A percentile compares a stretch with the other conserved stretches of the same genome.
These are phyloP conservation scores for Kryptolebias ocellatus DNA, from an alignment of 2,797 vertebrate species.

Conservation along the genomic window DNA sequence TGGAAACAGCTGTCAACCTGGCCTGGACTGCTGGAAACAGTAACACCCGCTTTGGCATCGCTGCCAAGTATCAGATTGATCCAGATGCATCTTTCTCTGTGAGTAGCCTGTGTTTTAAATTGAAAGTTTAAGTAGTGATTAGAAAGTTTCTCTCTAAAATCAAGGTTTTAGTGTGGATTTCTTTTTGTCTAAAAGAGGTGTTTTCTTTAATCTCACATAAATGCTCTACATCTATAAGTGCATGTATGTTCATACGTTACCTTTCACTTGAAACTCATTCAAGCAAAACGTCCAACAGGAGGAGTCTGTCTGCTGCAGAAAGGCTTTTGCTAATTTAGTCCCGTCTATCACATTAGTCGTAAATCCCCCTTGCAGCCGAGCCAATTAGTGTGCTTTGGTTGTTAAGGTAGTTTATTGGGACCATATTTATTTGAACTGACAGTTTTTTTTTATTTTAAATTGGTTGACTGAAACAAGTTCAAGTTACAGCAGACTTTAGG, in stretches of 20 bases:
- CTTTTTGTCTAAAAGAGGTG: background rate
- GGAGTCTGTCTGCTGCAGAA: conserved; percentile 10
- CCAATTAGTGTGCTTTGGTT: conserved; percentile 10
- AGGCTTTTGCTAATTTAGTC: conserved; percentile 20
- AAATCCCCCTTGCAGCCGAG: conserved; percentile 29
- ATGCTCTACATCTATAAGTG: no score
- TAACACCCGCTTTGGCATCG: conserved; percentile 98
- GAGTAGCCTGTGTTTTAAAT: conserved; percentile 63
- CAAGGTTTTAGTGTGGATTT: background rate
- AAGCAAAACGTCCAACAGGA: conserved; percentile 6
- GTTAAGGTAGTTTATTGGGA: conserved; percentile 1
- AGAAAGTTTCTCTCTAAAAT: background rate
- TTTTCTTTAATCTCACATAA: background rate
- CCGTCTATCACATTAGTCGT: conserved; percentile 26
- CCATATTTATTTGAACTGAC: background rate
- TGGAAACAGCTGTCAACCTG: conserved; percentile 96
- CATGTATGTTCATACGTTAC: background rate
- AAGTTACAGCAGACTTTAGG: background rate
- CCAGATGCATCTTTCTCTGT: conserved; percentile 94
- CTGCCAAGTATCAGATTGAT: conserved; percentile 97
- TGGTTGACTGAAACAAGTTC: background rate
- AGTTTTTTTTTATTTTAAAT: background rate
- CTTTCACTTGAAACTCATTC: background rate
- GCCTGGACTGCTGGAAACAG: conserved; percentile 98
- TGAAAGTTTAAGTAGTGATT: background rate